Base-by-base conservation (phyloP, 2,888 invertebrate species). In the Sphaerophoria taeniata region DNA sequence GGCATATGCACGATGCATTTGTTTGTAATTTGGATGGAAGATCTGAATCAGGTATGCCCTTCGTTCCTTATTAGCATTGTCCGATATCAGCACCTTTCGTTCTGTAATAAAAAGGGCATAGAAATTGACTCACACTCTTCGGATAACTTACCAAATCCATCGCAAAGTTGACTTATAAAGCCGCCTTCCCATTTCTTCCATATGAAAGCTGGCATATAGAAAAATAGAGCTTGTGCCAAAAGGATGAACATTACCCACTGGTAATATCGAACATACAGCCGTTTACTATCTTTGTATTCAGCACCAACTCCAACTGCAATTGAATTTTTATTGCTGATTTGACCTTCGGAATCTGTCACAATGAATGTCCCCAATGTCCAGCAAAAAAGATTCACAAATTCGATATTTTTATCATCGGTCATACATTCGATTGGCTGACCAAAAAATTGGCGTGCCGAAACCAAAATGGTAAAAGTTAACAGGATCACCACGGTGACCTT, bases 391-490 rank as follows among this genome's bases (percentile, higher is more conserved):
- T 96, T 95, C 7, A 96, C 93, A 36, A 95, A 94, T 65, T 95
- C 94, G 83, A 93, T 93, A 65, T 94, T 87, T 5, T 93, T 92
- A 14, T 92, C 91, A 51, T 93, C 93, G 6, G 93, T 93, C 90
- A 95, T 93, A 90, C 97, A 97, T 88, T 95, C 94, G 69, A 97
- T 96, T 0, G 97, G 97, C 88, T 97, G 96, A 0, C 97, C 97
- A 88, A 97, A 96, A 92, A 96, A 97, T 91, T 97, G 96, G 89
- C 96, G 96, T 12, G 96, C 95, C 33, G 96, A 95, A 56, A 97
- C 94, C 88, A 97, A 90, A 88, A 96, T 92, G 0, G 96, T 95
- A 91, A 95, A 96, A 33, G 95, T 94, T 51, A 96, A 92, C 80
- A 97, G 92, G 89, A 97, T 93, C 65, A 95, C 93, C 63, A 95